Evolutionary conservation across 2,113 vertebrate species (phyloP), one percentile per base, ranked within the genome.

Genomic region (Bufo gargarizans): DNA sequence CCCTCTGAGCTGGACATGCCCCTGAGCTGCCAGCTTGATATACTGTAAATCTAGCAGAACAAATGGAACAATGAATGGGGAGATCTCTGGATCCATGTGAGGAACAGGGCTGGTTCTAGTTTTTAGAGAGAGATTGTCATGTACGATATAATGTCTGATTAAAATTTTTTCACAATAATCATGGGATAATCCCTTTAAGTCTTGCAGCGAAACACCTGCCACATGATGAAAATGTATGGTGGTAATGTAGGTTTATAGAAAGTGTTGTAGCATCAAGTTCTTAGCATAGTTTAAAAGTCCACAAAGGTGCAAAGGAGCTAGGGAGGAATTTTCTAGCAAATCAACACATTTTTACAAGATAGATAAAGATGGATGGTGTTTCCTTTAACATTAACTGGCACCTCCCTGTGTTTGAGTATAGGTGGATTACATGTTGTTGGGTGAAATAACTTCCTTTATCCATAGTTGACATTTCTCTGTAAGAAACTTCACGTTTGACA

Each of bases 381-480:
- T 77, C 47, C 7, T 55, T 77, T 19, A 17, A 61, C 43, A 19
- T 16, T 45, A 82, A 4, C 33, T 63, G 80, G 19, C 59, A 65
- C 58, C 80, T 43, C 80, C 55, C n/a, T 47, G 1, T 9, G n/a
- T 0, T 9, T 22, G n/a, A 12, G 13, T 49, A n/a, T 65, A 22
- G 43, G 65, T 17, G 47, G 69, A 72, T 72, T 72, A 45, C 63
- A 82, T 17, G 49, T 19, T 65, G 58, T 49, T n/a, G 59, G 45
- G 45, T 82, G 80, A 17, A 20, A 49, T 82, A 43, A 63, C 61
- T 65, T 65, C 80, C 80, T 82, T 79, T 65, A 65, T 49, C 19
- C 43, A 82, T 65, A 82, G 61, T 49, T 55, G 33, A 55, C 43
- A 65, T 63, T 49, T 13, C 33, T n/a, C 45, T 65, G 14, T n/a